Evolutionary conservation across 2,888 invertebrate species (phyloP).

Genomic region (Papilio elwesi): DNA sequence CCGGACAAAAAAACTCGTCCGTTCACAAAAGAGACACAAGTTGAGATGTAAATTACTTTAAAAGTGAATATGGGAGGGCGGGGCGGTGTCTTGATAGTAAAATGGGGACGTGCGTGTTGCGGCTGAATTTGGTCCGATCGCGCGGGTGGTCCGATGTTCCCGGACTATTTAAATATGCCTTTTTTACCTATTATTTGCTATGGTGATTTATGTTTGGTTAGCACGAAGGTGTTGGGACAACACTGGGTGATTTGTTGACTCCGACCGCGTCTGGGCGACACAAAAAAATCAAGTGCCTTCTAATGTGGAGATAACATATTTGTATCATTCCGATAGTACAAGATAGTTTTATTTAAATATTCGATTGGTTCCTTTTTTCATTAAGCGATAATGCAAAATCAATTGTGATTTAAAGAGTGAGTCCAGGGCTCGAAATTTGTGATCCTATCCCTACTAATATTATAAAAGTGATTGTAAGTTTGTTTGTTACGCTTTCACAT

Average conservation of each 20-base stretch:
- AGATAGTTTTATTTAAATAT: not conserved
- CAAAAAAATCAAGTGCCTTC: slow-evolving; percentile 26
- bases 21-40: slow-evolving; percentile 53
- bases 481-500: too few relatives aligned
- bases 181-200: slow-evolving; percentile 78
- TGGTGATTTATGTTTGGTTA: slow-evolving; percentile 78
- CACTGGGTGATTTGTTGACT: slow-evolving; percentile 74
- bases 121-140: slow-evolving; percentile 64
- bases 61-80: slow-evolving; percentile 70
- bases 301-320: slow-evolving; percentile 48
- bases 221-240: slow-evolving; percentile 77
- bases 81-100: slow-evolving; percentile 70
- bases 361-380: not conserved
- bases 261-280: slow-evolving; percentile 58
- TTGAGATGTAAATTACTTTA: slow-evolving; percentile 77
- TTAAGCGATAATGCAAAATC: too few relatives aligned
- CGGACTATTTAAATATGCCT: slow-evolving; percentile 73
- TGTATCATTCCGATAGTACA: slow-evolving; percentile 38
- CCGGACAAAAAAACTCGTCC: slow-evolving; percentile 52
- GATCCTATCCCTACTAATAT: too few relatives aligned
- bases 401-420: too few relatives aligned
- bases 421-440: too few relatives aligned
- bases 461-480: too few relatives aligned
- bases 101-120: slow-evolving; percentile 74
- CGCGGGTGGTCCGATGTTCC: slow-evolving; percentile 75